A percentile compares a stretch with the other conserved stretches of the same genome.
Conservation (phyloP, 2,888 invertebrate species). For the Chrysolina oricalcia region DNA sequence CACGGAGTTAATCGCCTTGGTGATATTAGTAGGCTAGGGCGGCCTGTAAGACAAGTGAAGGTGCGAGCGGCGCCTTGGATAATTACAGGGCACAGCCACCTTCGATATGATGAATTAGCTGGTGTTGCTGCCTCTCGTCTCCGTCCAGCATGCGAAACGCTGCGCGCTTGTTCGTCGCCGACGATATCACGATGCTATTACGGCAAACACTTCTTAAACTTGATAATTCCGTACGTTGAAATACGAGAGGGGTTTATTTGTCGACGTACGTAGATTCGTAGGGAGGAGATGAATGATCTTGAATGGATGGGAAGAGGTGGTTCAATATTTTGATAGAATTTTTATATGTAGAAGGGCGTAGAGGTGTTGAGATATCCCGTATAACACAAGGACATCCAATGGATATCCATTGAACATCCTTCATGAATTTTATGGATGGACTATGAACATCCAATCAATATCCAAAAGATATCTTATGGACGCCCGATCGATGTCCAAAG, state of each 20-base stretch:
- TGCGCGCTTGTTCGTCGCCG: conserved; percentile 12
- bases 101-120: conserved; percentile 71
- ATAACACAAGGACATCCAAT: no score
- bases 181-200: conserved; percentile 24
- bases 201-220: not conserved
- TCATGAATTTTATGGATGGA: no score
- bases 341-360: no score
- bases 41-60: conserved; percentile 63
- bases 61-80: conserved; percentile 68
- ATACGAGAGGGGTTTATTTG: not conserved
- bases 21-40: conserved; percentile 64
- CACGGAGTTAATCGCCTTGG: conserved; percentile 58
- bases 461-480: no score
- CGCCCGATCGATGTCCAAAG: no score
- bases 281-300: no score
- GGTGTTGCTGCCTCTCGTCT: conserved; percentile 64
- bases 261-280: no score
- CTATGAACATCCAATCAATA: no score
- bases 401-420: no score
- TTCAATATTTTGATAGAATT: no score
- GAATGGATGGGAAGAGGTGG: not conserved
- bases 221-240: not conserved
- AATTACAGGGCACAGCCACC: conserved; percentile 70
- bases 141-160: conserved; percentile 50
- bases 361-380: no score